These are phyloP conservation scores for Venusia cambrica DNA, from an alignment of 2,888 invertebrate species.

Conservation along the genomic window DNA sequence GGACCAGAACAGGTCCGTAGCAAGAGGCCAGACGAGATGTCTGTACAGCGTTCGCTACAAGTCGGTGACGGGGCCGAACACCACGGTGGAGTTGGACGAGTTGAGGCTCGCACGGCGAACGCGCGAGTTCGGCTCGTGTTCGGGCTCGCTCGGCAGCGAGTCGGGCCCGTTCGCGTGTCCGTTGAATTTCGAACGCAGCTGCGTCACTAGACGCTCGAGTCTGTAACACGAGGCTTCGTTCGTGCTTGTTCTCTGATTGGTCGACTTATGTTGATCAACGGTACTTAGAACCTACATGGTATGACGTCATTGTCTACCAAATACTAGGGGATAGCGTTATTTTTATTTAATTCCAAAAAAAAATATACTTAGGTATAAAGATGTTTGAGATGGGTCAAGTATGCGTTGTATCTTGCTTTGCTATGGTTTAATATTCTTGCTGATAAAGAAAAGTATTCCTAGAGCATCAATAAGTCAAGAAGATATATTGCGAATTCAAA, in stretches of 20 bases:
- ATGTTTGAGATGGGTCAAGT: too few species aligned
- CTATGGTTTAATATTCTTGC: too few species aligned
- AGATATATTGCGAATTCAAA: too few species aligned
- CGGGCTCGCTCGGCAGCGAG: conserved; percentile 67
- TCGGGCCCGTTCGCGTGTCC: conserved; percentile 67
- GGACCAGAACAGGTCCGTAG: conserved; percentile 58
- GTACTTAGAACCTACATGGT: not conserved
- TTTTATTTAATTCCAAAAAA: too few species aligned
- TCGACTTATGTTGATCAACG: conserved; percentile 32
- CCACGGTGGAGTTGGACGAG: conserved; percentile 66
- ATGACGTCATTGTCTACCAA: too few species aligned
- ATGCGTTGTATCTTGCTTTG: too few species aligned
- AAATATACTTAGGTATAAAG: too few species aligned
- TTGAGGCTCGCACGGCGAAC: conserved; percentile 58
- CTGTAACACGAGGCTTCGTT: conserved; percentile 63
- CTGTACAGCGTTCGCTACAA: conserved; percentile 69
- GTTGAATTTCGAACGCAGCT: conserved; percentile 76
- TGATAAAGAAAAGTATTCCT: too few species aligned
- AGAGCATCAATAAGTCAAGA: too few species aligned
- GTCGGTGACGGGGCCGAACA: conserved; percentile 83
- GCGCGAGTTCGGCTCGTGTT: conserved; percentile 56
- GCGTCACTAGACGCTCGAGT: conserved; percentile 81
- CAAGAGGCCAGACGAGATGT: conserved; percentile 43
- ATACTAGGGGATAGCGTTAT: too few species aligned
- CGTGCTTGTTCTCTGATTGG: conserved; percentile 25